These are phyloP conservation scores for Sebastes fasciatus DNA, from an alignment of 2,113 vertebrate genomes.

Conservation along the genomic window DNA sequence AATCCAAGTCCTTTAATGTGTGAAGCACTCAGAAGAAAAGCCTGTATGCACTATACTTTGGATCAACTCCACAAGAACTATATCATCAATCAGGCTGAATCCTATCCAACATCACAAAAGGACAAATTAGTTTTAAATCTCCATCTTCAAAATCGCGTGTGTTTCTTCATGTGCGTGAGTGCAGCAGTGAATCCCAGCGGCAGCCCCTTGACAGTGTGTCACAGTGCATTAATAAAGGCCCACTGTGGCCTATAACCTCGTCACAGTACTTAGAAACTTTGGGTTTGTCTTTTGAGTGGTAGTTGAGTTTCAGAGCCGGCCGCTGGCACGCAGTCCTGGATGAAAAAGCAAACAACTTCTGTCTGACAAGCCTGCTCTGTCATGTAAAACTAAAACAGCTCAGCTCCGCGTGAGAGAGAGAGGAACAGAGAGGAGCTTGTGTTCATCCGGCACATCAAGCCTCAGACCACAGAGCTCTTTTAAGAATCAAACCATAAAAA, in stretches of 20 bases:
- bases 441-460: constrained; percentile 12
- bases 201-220: constrained; percentile 2
- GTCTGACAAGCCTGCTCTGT: constrained; percentile 27
- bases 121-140: not conserved
- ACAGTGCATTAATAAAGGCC: constrained; percentile 23
- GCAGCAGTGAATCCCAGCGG: constrained; percentile 1
- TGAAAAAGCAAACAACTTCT: constrained; percentile 19
- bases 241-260: constrained; percentile 21
- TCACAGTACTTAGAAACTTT: constrained; percentile 19
- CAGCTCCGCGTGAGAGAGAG: constrained; percentile 3
- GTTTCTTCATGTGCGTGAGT: not conserved
- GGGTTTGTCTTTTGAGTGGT: constrained; percentile 9
- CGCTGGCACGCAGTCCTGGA: not conserved
- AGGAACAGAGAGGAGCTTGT: constrained; percentile 22
- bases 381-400: constrained; percentile 45
- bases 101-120: not conserved
- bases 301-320: constrained; percentile 12
- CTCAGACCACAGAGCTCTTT: constrained; percentile 51
- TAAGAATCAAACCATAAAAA: constrained; percentile 46
- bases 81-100: not conserved
- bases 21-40: not conserved
- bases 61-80: not conserved
- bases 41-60: not conserved
- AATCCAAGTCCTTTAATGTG: not conserved
- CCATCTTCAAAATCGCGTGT: not conserved